These are phyloP conservation scores for Limnodromus scolopaceus DNA, from an alignment of 2,797 vertebrate species.

Conservation along the genomic window DNA sequence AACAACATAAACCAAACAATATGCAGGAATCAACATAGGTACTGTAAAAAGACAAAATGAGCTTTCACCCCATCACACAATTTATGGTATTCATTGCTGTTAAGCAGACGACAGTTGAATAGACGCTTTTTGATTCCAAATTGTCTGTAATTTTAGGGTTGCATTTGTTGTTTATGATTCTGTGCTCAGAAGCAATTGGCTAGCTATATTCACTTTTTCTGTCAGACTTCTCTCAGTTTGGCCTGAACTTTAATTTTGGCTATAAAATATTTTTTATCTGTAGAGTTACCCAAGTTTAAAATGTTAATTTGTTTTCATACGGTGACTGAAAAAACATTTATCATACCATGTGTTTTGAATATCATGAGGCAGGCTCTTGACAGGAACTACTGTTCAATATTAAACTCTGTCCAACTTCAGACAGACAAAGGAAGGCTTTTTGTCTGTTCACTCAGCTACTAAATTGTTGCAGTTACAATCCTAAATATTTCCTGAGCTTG, in stretches of 20 bases:
- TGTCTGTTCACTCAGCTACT: not conserved
- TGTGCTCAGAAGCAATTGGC: not conserved
- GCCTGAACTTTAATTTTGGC: not conserved
- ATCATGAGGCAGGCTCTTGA: not conserved
- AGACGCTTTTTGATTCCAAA: not conserved
- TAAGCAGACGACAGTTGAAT: not conserved
- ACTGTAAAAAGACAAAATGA: not conserved
- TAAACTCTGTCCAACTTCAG: not conserved
- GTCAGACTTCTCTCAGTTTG: not conserved
- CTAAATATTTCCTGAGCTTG: not conserved
- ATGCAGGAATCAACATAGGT: rapidly evolving
- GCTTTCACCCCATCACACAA: not conserved
- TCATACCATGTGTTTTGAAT: not conserved
- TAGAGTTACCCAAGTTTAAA: not conserved
- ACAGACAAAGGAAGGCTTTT: not conserved
- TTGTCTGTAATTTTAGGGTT: not conserved
- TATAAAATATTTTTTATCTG: not conserved
- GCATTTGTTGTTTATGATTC: not conserved
- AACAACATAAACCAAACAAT: not conserved
- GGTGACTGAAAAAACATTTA: not conserved
- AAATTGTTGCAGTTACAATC: not conserved
- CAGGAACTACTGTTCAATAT: not conserved
- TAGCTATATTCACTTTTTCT: not conserved
- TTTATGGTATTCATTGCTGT: not conserved
- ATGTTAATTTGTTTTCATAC: not conserved